phyloP scores from a whole-genome alignment of 2,797 vertebrate species.

The Setipinna tenuifilis region DNA sequence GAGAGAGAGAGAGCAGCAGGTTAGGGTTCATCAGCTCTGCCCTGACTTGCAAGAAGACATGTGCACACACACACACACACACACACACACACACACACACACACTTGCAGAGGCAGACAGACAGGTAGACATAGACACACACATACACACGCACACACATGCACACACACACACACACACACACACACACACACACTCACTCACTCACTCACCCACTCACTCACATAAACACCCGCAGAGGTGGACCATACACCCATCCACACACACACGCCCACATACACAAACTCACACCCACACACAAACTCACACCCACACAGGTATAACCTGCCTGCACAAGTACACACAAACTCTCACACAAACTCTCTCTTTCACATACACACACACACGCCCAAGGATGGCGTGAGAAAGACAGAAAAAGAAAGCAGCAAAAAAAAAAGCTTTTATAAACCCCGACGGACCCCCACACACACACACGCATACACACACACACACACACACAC shows the following conservation, averaged over 20 bases:
- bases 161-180: neutral
- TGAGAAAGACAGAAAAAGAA: neutral
- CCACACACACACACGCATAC: no score
- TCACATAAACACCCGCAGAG: neutral
- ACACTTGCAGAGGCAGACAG: neutral
- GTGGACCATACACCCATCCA: no score
- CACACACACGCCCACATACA: no score
- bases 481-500: no score
- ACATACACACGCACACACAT: neutral
- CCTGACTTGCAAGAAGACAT: neutral
- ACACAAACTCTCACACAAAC: no score
- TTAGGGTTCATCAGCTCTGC: constrained; percentile 47
- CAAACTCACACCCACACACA: neutral
- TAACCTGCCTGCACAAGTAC: no score
- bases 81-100: neutral
- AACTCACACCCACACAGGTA: no score
- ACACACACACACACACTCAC: no score
- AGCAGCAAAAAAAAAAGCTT: no score
- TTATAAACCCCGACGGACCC: no score
- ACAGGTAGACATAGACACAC: neutral
- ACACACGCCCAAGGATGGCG: neutral
- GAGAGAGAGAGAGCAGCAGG: constrained; percentile 42
- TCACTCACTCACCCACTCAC: neutral
- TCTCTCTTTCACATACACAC: neutral
- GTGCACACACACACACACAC: neutral